A percentile compares a stretch with the other conserved stretches of the same genome.
phyloP scores from a whole-genome alignment of 2,113 vertebrate genomes.

The Rallus limicola region DNA sequence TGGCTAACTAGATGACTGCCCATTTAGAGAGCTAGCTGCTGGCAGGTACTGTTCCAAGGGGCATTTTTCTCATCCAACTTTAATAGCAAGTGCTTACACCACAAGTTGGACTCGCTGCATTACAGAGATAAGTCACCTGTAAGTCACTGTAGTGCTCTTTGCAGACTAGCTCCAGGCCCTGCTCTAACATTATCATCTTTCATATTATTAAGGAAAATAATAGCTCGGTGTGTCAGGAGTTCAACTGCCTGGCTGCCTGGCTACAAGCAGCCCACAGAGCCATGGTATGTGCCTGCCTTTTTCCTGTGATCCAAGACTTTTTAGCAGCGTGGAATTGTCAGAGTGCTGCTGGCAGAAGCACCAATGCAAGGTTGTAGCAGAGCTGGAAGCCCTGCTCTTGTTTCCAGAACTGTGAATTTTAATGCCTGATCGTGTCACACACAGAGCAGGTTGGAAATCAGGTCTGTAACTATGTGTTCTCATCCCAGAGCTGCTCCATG shows the following conservation, averaged over 20 bases:
- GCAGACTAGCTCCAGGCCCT: neutral
- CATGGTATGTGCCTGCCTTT: neutral
- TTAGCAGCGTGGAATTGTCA: neutral
- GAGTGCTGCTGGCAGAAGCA: neutral
- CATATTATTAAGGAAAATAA: neutral
- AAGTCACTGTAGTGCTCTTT: neutral
- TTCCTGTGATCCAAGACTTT: neutral
- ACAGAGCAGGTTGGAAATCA: neutral
- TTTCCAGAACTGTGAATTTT: neutral
- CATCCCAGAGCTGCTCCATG: accelerated
- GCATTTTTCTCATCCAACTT: neutral
- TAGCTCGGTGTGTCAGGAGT: neutral
- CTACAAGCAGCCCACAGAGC: neutral
- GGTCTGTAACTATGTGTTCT: accelerated
- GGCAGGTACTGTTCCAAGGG: neutral
- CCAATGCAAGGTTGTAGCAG: accelerated
- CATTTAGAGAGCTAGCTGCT: neutral
- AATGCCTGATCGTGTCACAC: neutral
- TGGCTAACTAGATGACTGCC: neutral
- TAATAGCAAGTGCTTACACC: neutral
- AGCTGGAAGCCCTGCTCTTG: neutral
- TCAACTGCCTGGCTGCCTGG: neutral
- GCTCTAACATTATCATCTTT: neutral
- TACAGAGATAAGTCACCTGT: neutral
- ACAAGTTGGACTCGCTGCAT: neutral